These are phyloP conservation scores for Alexandromys fortis DNA, from an alignment of 2,113 vertebrate genomes.

Conservation along the genomic window DNA sequence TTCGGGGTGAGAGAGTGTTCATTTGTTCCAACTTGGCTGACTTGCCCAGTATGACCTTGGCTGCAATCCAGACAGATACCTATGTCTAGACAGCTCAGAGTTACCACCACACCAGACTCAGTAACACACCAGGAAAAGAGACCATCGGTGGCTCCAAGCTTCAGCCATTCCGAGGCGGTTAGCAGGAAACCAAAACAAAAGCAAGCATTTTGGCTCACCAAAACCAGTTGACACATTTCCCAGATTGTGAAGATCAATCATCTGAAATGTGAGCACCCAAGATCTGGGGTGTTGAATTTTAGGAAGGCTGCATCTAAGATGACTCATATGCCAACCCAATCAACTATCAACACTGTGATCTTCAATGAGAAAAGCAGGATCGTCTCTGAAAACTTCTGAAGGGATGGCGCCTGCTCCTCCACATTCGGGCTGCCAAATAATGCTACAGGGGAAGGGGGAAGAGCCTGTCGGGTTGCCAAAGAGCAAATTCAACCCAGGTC, in stretches of 20 bases:
- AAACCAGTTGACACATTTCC: conserved; percentile 49
- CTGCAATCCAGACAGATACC: background rate
- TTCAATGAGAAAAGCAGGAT: conserved; percentile 1
- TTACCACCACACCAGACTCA: conserved; percentile 23
- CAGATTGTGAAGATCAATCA: conserved; percentile 67
- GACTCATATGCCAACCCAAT: conserved; percentile 61
- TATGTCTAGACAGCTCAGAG: conserved; percentile 39
- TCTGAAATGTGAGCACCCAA: conserved; percentile 55
- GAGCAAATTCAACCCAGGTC: background rate
- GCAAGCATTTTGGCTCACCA: background rate
- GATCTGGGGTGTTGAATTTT: conserved; percentile 44
- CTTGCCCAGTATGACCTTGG: background rate
- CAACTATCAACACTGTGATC: conserved; percentile 41
- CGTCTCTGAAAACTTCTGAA: conserved; percentile 11
- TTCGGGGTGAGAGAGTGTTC: background rate
- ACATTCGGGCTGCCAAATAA: background rate
- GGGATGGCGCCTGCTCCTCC: background rate
- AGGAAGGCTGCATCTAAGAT: conserved; percentile 10
- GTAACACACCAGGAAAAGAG: background rate
- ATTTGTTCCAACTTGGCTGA: background rate
- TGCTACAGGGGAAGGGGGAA: background rate
- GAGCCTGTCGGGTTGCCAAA: background rate
- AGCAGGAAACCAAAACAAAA: conserved; percentile 31
- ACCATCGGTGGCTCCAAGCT: background rate
- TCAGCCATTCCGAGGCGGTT: background rate